Conservation (phyloP, 1,140 invertebrate species). For the Lysiphlebus fabarum region DNA sequence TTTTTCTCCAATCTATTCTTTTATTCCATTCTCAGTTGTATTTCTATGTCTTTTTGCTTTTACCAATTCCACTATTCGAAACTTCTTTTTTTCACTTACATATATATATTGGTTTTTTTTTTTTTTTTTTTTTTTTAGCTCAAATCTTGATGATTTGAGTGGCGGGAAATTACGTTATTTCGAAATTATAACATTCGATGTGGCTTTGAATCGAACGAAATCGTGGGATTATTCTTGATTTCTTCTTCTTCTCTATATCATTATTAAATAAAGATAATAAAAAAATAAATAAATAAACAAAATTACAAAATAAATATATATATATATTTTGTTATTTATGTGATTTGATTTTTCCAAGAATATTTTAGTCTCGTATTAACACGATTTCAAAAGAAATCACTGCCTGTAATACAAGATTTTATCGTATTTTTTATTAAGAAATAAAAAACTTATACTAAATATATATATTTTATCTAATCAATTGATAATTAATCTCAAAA, state of each 20-base stretch:
- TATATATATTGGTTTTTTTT: conserved; percentile 14
- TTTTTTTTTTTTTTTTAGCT: conserved; percentile 5
- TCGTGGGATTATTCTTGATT: conserved; percentile 19
- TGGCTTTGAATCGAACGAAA: conserved; percentile 10
- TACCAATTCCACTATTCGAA: conserved; percentile 23
- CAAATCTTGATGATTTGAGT: no score
- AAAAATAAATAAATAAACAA: conserved; percentile 4
- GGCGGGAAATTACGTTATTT: conserved; percentile 48
- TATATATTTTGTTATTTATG: not conserved
- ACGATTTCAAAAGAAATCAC: conserved; percentile 3
- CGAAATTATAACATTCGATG: conserved; percentile 54
- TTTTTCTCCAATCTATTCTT: conserved; percentile 3
- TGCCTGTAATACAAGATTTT: conserved; percentile 11
- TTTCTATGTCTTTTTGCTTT: conserved; percentile 18
- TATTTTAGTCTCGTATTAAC: conserved; percentile 4
- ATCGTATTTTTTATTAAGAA: not conserved
- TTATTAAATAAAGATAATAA: not conserved
- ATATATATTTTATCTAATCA: conserved; percentile 11
- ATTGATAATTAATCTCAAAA: not conserved
- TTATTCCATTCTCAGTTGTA: conserved; percentile 10
- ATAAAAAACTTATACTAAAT: not conserved
- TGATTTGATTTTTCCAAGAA: conserved; percentile 12
- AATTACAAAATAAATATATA: conserved; percentile 4
- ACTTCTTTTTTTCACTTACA: not conserved
- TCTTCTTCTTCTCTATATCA: not conserved